Evolutionary conservation across 2,113 vertebrate genomes (phyloP), one percentile per base, ranked within the genome.

Genomic region (Paratilapia polleni): DNA sequence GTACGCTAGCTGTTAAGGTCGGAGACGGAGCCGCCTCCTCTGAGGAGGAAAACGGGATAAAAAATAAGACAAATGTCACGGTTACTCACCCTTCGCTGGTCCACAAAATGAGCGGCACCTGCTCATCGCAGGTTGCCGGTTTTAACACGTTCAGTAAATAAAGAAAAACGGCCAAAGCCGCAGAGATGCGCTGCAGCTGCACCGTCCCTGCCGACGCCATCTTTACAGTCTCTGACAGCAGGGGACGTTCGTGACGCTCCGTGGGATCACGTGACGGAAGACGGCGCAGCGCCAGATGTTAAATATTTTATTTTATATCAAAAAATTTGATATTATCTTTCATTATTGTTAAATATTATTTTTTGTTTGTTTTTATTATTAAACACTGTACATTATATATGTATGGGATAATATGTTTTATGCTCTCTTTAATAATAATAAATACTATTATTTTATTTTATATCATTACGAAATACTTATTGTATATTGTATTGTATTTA

Each of bases 41-140:
- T 2, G 28, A 31, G 28, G 28, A 31, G 28, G 43, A 17, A 28
- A 52, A 49, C 43, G 17, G 43, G 17, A 26, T 1, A 3, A 20
- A 31, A 70, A 28, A 28, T 3, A 3, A 13, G 43, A 0, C 20
- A 52, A 8, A 4, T 2, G 10, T n/a, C 47, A 6, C 31, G 52
- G 4, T 19, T 4, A 34, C 82, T 79, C 77, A 90, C 97, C 96
- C 93, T 63, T 94, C 94, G 80, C 96, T 96, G 0, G 95, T 96
- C 97, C 97, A 97, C 84, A 97, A 77, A 3, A 97, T 83, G 11
- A 97, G 92, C 7, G 97, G 96, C 63, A 97, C 96, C 91, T 97
- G 97, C 36, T 95, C 96, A 15, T 94, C 94, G 60, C 93, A 85
- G 1, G 1, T 38, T 0, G 60, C 93, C 15, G 49, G 1, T 4